Conservation (phyloP, 1,140 invertebrate genomes). For the Spodoptera frugiperda region DNA sequence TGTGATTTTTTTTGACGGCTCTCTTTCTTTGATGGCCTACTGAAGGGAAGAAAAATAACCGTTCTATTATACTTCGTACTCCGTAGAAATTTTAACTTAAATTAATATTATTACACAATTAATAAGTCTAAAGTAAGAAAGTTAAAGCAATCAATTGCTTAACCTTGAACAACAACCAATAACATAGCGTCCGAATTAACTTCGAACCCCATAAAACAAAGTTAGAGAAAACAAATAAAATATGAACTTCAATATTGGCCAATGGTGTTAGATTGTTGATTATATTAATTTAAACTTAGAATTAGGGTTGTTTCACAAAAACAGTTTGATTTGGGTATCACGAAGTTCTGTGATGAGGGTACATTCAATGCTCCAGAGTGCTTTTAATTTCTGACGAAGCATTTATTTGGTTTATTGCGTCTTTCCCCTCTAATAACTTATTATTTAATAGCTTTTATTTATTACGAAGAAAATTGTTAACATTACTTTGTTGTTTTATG, state of each 20-base stretch:
- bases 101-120: too few relatives aligned
- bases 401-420: conserved; percentile 59
- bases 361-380: conserved; percentile 58
- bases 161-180: conserved; percentile 25
- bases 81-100: too few relatives aligned
- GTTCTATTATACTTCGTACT: neutral
- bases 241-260: conserved; percentile 44
- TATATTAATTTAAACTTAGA: conserved; percentile 49
- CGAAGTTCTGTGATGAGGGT: conserved; percentile 62
- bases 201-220: conserved; percentile 10
- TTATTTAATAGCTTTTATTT: neutral
- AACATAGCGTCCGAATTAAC: neutral
- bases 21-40: neutral
- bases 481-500: neutral
- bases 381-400: conserved; percentile 62
- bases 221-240: conserved; percentile 42
- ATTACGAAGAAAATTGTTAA: neutral
- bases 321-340: conserved; percentile 60
- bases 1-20: neutral
- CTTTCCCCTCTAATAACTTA: conserved; percentile 27
- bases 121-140: neutral
- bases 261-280: conserved; percentile 45
- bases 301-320: conserved; percentile 58
- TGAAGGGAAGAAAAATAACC: neutral
- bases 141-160: conserved; percentile 21